Percentiles rank a stretch among this genome's conserved stretches.
These are phyloP conservation scores for Bradypodion ventrale DNA, from an alignment of 2,797 vertebrate genomes.

Conservation along the genomic window DNA sequence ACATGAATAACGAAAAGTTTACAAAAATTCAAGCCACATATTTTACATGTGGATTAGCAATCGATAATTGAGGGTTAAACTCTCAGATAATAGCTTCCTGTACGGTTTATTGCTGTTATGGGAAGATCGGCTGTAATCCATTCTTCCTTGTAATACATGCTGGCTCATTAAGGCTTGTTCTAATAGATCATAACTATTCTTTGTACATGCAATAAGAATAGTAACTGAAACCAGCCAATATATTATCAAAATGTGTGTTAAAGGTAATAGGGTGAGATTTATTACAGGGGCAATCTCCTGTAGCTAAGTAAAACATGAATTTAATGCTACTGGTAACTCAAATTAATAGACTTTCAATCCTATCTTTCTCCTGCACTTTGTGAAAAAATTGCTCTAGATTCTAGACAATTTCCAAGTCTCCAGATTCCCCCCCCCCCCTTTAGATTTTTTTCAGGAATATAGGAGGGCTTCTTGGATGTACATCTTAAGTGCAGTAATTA, in stretches of 20 bases:
- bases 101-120: not conserved
- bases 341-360: too few relatives aligned
- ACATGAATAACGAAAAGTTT: conserved; percentile 11
- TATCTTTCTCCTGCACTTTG: not conserved
- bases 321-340: not conserved
- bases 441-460: too few relatives aligned
- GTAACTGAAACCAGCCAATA: not conserved
- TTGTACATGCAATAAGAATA: not conserved
- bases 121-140: not conserved
- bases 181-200: not conserved
- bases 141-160: not conserved
- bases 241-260: not conserved
- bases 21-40: not conserved
- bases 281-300: not conserved
- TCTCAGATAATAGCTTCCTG: too few relatives aligned
- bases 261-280: not conserved
- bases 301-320: not conserved
- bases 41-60: too few relatives aligned
- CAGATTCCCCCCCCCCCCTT: too few relatives aligned
- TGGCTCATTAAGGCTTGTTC: too few relatives aligned
- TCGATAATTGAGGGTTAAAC: too few relatives aligned
- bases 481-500: too few relatives aligned
- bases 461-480: too few relatives aligned
- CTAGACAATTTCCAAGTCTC: too few relatives aligned
- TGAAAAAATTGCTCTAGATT: too few relatives aligned